Evolutionary conservation across 2,797 vertebrate genomes (phyloP), one percentile per base, ranked within the genome.

Genomic region (Acanthurus tractus): DNA sequence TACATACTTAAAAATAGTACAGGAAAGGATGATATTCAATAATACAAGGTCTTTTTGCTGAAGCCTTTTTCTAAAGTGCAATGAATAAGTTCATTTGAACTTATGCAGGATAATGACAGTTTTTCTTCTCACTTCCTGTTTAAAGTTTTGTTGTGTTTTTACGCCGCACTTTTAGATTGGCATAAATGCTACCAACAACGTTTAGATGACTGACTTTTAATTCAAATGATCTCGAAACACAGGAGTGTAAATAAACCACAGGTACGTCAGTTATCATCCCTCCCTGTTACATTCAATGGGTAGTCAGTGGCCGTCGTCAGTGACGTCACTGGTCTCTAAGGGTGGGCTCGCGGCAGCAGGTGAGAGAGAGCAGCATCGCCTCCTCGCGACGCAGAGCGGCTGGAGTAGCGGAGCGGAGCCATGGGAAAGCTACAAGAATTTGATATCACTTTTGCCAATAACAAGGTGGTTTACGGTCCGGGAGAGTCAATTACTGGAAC

Each of bases 391-490:
- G n/a, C 88, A 53, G 81, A 76, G 54, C 52, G 14, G 70, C 38
- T 34, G 38, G 63, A 71, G 78, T 2, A 64, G 56, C 54, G 69
- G 68, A 75, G 68, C 76, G 50, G 75, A 73, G 78, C 29, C 79
- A 96, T 96, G 95, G 95, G 95, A 6, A 96, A 96, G 89, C 94
- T 96, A 7, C 94, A 95, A 75, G 92, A 94, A 92, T 96, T 96
- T 86, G 91, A 93, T 17, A 93, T 96, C 63, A 90, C 93, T 84
- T 95, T 96, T 29, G 84, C 88, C 88, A 94, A 94, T 84, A 95
- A 92, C 70, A 96, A 96, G 90, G 93, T 96, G 86, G 95, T 96
- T 20, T 96, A 96, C 89, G 92, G 94, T 44, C 95, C 95, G 6
- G 95, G 95, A 2, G 95, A 96, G 72, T 93, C 93, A 2, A 86